Percentiles rank a stretch among this genome's conserved stretches.
These are phyloP conservation scores for Coreius guichenoti DNA, from an alignment of 2,797 vertebrate genomes.

Conservation along the genomic window DNA sequence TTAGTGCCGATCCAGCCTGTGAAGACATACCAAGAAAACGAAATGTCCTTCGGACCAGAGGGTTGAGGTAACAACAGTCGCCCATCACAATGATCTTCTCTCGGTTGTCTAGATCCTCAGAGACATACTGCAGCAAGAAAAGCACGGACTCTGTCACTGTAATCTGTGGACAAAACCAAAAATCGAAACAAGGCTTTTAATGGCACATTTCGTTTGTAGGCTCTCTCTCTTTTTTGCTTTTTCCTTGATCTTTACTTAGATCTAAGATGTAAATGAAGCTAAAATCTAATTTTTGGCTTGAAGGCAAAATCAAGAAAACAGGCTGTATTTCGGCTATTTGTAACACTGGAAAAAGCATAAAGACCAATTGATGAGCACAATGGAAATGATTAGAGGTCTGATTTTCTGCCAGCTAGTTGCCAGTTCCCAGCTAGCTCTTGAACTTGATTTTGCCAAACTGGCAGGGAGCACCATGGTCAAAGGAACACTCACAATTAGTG, in stretches of 20 bases:
- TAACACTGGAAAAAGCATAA: constrained; percentile 11
- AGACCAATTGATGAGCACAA: constrained; percentile 54
- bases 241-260: neutral
- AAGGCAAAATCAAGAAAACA: constrained; percentile 19
- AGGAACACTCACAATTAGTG: constrained; percentile 23
- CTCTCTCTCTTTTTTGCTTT: neutral
- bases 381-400: constrained; percentile 54
- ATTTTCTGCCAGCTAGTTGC: constrained; percentile 33
- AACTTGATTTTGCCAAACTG: constrained; percentile 42
- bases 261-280: neutral
- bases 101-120: constrained; percentile 89
- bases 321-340: constrained; percentile 13
- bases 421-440: constrained; percentile 37
- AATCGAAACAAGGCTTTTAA: constrained; percentile 33
- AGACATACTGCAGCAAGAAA: constrained; percentile 90
- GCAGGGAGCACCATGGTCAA: constrained; percentile 16
- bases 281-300: constrained; percentile 10
- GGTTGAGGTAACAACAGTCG: constrained; percentile 95
- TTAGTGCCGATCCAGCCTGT: neutral
- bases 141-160: constrained; percentile 88
- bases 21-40: constrained; percentile 87
- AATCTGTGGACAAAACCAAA: constrained; percentile 78
- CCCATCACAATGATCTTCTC: constrained; percentile 92
- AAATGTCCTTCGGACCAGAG: constrained; percentile 90
- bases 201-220: neutral